Evolutionary conservation across 2,797 vertebrate genomes (phyloP).

Genomic region (Manis javanica): DNA sequence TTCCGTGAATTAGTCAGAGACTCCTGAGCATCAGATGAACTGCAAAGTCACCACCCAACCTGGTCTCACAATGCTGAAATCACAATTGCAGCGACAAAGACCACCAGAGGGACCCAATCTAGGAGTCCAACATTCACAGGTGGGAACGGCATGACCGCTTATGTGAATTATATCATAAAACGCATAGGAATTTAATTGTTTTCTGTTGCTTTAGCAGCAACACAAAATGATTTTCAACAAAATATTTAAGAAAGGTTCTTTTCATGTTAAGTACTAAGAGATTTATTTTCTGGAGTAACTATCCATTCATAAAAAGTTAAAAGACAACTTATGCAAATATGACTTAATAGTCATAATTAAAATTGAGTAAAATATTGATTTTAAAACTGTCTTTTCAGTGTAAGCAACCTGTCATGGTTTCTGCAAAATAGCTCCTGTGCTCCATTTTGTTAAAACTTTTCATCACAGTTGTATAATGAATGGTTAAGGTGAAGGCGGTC

Average conservation of each 20-base stretch:
- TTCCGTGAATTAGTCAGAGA: background rate
- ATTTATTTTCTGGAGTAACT: slow-evolving; percentile 54
- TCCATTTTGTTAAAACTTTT: background rate
- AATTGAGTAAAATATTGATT: slow-evolving; percentile 34
- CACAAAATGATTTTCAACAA: slow-evolving; percentile 69
- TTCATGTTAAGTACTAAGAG: background rate
- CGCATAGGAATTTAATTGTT: slow-evolving; percentile 67
- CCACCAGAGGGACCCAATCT: background rate
- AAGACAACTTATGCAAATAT: slow-evolving; percentile 52
- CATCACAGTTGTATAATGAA: background rate
- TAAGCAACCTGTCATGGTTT: background rate
- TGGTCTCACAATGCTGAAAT: background rate
- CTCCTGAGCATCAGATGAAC: background rate
- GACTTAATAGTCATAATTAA: slow-evolving; percentile 60
- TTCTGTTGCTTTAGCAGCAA: slow-evolving; percentile 68
- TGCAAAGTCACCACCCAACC: background rate
- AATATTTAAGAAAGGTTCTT: slow-evolving; percentile 68
- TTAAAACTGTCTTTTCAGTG: slow-evolving; percentile 31
- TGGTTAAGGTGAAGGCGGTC: too few species aligned
- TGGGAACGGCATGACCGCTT: slow-evolving; percentile 19
- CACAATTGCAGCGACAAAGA: background rate
- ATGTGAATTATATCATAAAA: slow-evolving; percentile 64
- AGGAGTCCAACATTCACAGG: slow-evolving; percentile 51
- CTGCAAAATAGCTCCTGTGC: background rate
- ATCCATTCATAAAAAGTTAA: slow-evolving; percentile 48